Evolutionary conservation across 2,888 invertebrate genomes (phyloP), one percentile per base, ranked within the genome.

Genomic region (Seladonia tumulorum): DNA sequence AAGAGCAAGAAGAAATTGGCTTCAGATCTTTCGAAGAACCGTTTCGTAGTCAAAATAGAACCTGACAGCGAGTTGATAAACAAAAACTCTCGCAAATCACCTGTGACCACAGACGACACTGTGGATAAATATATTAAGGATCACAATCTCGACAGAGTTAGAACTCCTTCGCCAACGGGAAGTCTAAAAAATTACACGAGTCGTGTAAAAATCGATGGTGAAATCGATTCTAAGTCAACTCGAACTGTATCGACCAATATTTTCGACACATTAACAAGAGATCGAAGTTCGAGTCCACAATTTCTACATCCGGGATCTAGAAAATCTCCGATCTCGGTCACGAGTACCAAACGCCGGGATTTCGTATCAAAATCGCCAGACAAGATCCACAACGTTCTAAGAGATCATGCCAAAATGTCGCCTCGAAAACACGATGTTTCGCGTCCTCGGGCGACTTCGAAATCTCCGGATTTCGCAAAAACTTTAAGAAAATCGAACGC

Each of bases 241-340:
- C 5, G 16, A 29, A 57, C 2, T 0, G 53, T 45, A 12, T 47
- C 75, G n/a, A 7, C 47, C 0, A 57, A 66, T 5, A 35, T 73
- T 53, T 76, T 79, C 53, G 60, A 76, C 12, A 78, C 79, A 29
- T 22, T 83, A 16, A 60, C 68, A 1, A 66, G 39, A 42, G 66
- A 35, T 14, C 78, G 76, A 47, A 71, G 72, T 45, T 29, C 29
- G 63, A 85, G 63, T 78, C 88, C 72, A 39, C 47, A n/a, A 66
- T 82, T 60, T n/a, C 42, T 68, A 2, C 18, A 14, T 25, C 53
- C 39, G n/a, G 76, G 81, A 14, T 53, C 72, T 35, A 74, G 29
- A 29, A 79, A 14, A 14, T 57, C 68, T 5, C 29, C 81, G 10
- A 78, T 63, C 1, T 71, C 25, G 8, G 60, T 12, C 16, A 63